Evolutionary conservation across 2,797 vertebrate species (phyloP).

Genomic region (Enteromius argenteus): DNA sequence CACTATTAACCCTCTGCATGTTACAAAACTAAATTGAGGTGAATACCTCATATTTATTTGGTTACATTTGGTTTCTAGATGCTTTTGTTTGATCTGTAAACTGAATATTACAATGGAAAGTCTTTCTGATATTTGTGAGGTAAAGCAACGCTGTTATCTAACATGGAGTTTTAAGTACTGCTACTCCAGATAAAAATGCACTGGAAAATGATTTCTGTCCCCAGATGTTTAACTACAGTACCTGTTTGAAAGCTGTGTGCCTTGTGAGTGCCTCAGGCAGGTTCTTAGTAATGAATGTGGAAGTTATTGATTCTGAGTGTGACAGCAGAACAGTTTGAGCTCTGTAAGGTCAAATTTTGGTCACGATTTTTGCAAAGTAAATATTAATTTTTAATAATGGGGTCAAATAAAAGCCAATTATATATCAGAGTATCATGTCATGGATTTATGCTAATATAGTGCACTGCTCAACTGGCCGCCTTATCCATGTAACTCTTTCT

Average conservation of each 20-base stretch:
- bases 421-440: constrained; percentile 9
- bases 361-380: background rate
- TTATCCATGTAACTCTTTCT: background rate
- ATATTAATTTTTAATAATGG: background rate
- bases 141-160: constrained; percentile 5
- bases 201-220: constrained; percentile 39
- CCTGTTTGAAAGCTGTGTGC: constrained; percentile 19
- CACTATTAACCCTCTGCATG: constrained; percentile 6
- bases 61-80: constrained; percentile 28
- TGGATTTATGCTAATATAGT: constrained; percentile 14
- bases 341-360: background rate
- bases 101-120: constrained; percentile 12
- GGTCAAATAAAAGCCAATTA: constrained; percentile 9
- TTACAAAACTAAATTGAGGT: constrained; percentile 30
- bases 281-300: constrained; percentile 17
- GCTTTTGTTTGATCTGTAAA: background rate
- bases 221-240: constrained; percentile 30
- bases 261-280: constrained; percentile 31
- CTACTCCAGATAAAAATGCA: constrained; percentile 41
- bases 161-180: constrained; percentile 25
- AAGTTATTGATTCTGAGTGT: constrained; percentile 20
- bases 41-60: constrained; percentile 20
- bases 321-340: background rate
- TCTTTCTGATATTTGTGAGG: constrained; percentile 8
- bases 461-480: constrained; percentile 14